Evolutionary conservation across 2,113 vertebrate genomes (phyloP).

Genomic region (Neodon shergylaensis): DNA sequence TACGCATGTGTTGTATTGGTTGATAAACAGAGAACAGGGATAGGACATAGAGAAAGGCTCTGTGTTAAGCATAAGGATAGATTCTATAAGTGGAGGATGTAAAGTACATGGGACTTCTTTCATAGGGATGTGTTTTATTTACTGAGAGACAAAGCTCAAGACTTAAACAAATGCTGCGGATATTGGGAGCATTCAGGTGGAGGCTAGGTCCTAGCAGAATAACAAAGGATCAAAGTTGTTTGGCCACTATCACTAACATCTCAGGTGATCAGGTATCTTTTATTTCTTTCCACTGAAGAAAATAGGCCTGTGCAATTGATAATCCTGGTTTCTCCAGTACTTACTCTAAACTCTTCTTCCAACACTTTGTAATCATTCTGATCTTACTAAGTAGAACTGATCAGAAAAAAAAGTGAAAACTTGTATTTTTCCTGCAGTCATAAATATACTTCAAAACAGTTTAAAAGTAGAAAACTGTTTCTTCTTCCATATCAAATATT

Average conservation of each 20-base stretch:
- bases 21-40: background rate
- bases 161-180: background rate
- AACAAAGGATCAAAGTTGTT: background rate
- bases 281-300: background rate
- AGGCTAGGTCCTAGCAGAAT: background rate
- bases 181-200: background rate
- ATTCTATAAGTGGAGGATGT: background rate
- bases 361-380: background rate
- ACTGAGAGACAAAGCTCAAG: background rate
- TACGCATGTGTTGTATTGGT: background rate
- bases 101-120: background rate
- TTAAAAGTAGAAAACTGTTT: background rate
- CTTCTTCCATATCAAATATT: background rate
- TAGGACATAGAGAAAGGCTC: background rate
- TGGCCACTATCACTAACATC: background rate
- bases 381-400: background rate
- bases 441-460: background rate
- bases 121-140: background rate
- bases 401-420: background rate
- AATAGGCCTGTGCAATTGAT: background rate
- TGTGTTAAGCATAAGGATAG: background rate
- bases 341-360: background rate
- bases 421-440: background rate
- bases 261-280: background rate
- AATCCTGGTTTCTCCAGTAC: background rate